Evolutionary conservation across 2,888 invertebrate genomes (phyloP).

Genomic region (Drosophila maculinotata): DNA sequence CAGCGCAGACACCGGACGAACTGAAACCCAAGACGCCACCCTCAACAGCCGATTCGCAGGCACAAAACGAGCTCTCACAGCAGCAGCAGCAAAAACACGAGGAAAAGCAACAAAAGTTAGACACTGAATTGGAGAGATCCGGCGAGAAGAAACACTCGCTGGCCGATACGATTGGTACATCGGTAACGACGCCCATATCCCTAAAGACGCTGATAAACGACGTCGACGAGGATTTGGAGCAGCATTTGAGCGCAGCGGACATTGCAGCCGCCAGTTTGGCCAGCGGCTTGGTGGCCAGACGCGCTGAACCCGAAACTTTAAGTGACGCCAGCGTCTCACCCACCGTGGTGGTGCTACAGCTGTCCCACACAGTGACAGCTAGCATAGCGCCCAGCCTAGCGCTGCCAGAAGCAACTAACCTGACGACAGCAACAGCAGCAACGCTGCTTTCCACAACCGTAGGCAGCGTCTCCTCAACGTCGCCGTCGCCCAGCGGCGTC

Average conservation of each 20-base stretch:
- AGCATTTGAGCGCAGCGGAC: slow-evolving; percentile 77
- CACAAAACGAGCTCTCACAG: slow-evolving; percentile 28
- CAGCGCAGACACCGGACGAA: slow-evolving; percentile 81
- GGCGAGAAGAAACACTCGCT: slow-evolving; percentile 78
- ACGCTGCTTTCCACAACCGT: slow-evolving; percentile 39
- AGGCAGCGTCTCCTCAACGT: slow-evolving; percentile 50
- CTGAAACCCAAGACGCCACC: slow-evolving; percentile 49
- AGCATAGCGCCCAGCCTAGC: slow-evolving; percentile 57
- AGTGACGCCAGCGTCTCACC: slow-evolving; percentile 83
- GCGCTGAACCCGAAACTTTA: slow-evolving; percentile 81
- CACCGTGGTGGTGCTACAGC: slow-evolving; percentile 74
- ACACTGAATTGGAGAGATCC: slow-evolving; percentile 23
- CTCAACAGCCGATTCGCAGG: slow-evolving; percentile 11
- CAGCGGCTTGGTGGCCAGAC: slow-evolving; percentile 79
- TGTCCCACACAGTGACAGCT: slow-evolving; percentile 57
- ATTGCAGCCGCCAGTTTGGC: slow-evolving; percentile 81
- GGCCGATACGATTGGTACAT: slow-evolving; percentile 81
- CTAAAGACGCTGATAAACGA: slow-evolving; percentile 82
- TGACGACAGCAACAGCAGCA: slow-evolving; percentile 46
- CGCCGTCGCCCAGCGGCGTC: slow-evolving; percentile 56
- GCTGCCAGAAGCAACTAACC: slow-evolving; percentile 38
- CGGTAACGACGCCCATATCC: slow-evolving; percentile 82
- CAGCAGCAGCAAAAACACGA: slow-evolving; percentile 39
- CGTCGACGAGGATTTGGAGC: slow-evolving; percentile 76
- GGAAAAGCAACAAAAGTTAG: slow-evolving; percentile 37